Base-by-base conservation (phyloP, 2,888 invertebrate genomes). In the Caenorhabditis auriculariae region DNA sequence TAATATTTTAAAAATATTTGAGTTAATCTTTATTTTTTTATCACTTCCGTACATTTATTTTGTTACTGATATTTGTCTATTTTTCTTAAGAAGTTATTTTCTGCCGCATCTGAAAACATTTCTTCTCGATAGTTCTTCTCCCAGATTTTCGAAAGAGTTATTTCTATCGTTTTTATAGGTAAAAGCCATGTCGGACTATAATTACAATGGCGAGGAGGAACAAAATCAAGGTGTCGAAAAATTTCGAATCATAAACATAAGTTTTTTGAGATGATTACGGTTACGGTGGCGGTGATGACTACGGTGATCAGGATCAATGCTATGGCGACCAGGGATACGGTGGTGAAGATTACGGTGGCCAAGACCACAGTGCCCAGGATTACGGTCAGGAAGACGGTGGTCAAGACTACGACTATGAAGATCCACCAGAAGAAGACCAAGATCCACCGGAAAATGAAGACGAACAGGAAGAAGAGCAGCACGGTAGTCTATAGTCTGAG, bases 251-350 rank as follows among this genome's bases (percentile, higher is more conserved):
- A 12, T 32, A 32, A 32, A 7, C 7, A 12, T 32, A n/a, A n/a
- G n/a, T n/a, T n/a, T n/a, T n/a, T n/a, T n/a, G n/a, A n/a, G n/a
- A 50, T 23, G 43, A 47, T 23, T 50, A 50, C 38, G 50, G 50
- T n/a, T 28, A 50, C n/a, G 39, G n/a, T 7, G 12, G 19, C 17
- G 7, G 7, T 41, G 7, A 41, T 7, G 44, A 9, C 9, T 6
- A 26, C 17, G 24, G 12, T 12, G 24, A 26, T 15, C 9, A 21
- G 15, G 51, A 41, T 37, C 29, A 23, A 15, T 48, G 44, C 21
- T 46, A 21, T 23, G 46, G 46, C 9, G 24, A 47, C 17, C 35
- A 45, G 12, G 42, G 38, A 12, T 19, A 58, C 17, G 39, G 47
- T 27, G 58, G 28, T 43, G 46, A 43, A 27, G 54, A 41, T 29